Base-by-base conservation (phyloP, 1,140 invertebrate species). In the Hypsibius dujardini region DNA sequence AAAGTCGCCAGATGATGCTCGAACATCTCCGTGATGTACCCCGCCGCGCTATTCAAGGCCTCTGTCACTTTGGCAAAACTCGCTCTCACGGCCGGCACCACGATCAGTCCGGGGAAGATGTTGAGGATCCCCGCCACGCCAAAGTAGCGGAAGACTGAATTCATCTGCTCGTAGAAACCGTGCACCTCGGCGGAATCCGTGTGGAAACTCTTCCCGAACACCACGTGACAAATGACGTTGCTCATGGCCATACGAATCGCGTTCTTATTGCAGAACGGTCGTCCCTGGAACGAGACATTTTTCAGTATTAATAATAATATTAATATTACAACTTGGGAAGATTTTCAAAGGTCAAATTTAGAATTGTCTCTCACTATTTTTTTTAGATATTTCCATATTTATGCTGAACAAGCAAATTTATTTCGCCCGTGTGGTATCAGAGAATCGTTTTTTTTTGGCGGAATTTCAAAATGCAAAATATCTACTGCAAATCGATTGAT, bases 61-160 rank as follows among this genome's bases (percentile, higher is more conserved):
- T 56, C 50, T 7, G n/a, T 56, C 50, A 56, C 50, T n/a, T 56
- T 56, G 50, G 50, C 50, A 56, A 56, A 56, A n/a, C 50, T 56
- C n/a, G 7, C 50, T n/a, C 50, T 7, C 50, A 56, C 50, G 7
- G 7, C n/a, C 7, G 50, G 50, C 7, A 56, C 50, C 7, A 56
- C n/a, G 50, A 56, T 56, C 50, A 56, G 50, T n/a, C 50, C 7
- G 50, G 50, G 50, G 50, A 56, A 56, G 50, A 56, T 56, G 50
- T 56, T 56, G 7, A 56, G 50, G n/a, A 56, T 56, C 7, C 50
- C 50, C 7, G 50, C 50, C 7, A 56, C 50, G 50, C 50, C 50
- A 56, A 56, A 56, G n/a, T 12, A 56, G 7, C 50, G 50, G 50
- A 56, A 56, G n/a, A 56, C 50, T 7, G 50, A 7, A 0, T 56